A percentile compares a stretch with the other conserved stretches of the same genome.
Conservation (phyloP, 92 coral and sea anemone species). For the Meandrina meandrites region DNA sequence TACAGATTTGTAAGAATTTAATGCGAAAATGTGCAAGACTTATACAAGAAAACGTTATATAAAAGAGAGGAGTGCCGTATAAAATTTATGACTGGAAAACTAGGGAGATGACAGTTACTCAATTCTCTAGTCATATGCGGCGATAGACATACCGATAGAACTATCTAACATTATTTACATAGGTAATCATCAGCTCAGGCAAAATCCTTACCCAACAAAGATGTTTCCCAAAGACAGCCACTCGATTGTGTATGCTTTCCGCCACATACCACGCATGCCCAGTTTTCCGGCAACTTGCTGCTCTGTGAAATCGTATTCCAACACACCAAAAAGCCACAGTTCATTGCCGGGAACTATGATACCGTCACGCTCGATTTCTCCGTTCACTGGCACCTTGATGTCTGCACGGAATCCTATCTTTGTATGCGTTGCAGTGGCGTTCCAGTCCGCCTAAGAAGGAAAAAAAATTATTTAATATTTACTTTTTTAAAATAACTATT, state of each 20-base stretch:
- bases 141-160: too few species aligned
- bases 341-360: slow-evolving; percentile 82
- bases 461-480: background rate
- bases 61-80: too few species aligned
- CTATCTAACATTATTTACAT: too few species aligned
- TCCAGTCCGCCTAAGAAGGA: slow-evolving; percentile 83
- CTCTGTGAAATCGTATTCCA: slow-evolving; percentile 76
- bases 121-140: too few species aligned
- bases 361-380: slow-evolving; percentile 91
- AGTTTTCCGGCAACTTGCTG: slow-evolving; percentile 72
- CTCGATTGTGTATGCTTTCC: slow-evolving; percentile 80
- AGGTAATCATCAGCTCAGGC: too few species aligned
- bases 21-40: too few species aligned
- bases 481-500: too few species aligned
- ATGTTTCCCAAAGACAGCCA: slow-evolving; percentile 92
- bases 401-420: slow-evolving; percentile 92
- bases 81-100: too few species aligned
- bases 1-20: too few species aligned
- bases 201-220: slow-evolving; percentile 88
- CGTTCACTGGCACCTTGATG: slow-evolving; percentile 92
- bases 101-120: too few species aligned
- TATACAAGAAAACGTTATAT: too few species aligned
- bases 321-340: slow-evolving; percentile 80
- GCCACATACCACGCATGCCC: slow-evolving; percentile 96
- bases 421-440: slow-evolving; percentile 55